Evolutionary conservation across 2,113 vertebrate species (phyloP), one percentile per base, ranked within the genome.

Genomic region (Camelus dromedarius): DNA sequence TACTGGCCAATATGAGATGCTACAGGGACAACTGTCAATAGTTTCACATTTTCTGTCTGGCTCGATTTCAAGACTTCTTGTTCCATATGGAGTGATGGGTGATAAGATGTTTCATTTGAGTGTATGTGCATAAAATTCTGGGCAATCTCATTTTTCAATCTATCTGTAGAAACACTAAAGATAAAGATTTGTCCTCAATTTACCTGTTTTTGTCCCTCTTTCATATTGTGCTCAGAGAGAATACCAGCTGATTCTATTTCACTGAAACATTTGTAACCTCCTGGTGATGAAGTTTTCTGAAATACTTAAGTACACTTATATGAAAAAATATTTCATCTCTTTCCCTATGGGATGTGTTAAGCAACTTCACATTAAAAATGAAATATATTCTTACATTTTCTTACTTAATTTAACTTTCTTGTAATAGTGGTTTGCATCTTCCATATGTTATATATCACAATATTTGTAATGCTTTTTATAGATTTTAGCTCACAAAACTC

Each of bases 391-490:
- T 48, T 38, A 24, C 48, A 12, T 58, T 96, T 95, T 92, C 50
- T 95, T 92, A 66, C 54, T 91, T 96, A 97, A 75, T 90, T 95
- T 94, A 93, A 69, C 64, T 89, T 72, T 86, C 56, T 93, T 12
- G 22, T 16, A 83, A 46, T 56, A 83, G 87, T 83, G 32, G n/a
- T 60, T 89, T 90, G 35, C 26, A 46, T 76, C 70, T 84, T 91
- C 62, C 14, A 69, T 96, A 64, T 95, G 96, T 97, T 91, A 73
- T 73, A 52, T 72, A 62, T 91, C 16, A 58, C 58, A 91, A 26
- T 72, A 54, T 73, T 81, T 80, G 1, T 84, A 90, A 69, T 10
- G n/a, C 32, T 54, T 91, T 88, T 90, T 50, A 70, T 81, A 28
- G 42, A 76, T 67, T 95, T 93, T 75, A 81, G 42, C 54, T 97